Conservation (phyloP, 2,797 vertebrate genomes). For the Lagodon rhomboides region DNA sequence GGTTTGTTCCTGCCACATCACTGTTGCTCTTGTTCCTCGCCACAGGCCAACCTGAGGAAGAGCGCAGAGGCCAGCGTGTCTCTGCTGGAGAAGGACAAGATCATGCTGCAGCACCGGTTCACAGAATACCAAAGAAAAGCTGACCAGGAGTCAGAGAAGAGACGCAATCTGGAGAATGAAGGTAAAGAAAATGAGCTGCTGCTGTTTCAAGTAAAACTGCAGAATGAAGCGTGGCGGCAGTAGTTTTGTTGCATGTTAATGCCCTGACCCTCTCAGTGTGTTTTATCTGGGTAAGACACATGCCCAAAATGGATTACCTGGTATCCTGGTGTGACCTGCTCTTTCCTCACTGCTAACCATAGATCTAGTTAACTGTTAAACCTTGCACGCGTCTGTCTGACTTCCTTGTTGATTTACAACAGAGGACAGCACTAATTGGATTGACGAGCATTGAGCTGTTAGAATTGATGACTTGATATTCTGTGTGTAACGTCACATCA, state of each 20-base stretch:
- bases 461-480: background rate
- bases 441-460: constrained; percentile 18
- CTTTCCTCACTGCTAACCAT: constrained; percentile 10
- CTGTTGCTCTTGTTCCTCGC: constrained; percentile 41
- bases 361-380: constrained; percentile 6
- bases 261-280: background rate
- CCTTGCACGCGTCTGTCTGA: background rate
- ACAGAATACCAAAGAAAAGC: constrained; percentile 97
- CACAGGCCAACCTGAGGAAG: constrained; percentile 89
- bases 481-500: background rate
- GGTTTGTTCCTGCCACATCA: constrained; percentile 34
- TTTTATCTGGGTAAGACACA: constrained; percentile 32
- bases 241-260: constrained; percentile 21
- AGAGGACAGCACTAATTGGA: constrained; percentile 37
- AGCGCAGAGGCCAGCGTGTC: constrained; percentile 90
- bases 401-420: constrained; percentile 6
- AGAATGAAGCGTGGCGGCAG: background rate
- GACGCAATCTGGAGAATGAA: constrained; percentile 97
- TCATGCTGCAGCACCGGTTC: constrained; percentile 93
- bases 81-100: constrained; percentile 97
- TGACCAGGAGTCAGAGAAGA: constrained; percentile 96
- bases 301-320: constrained; percentile 28
- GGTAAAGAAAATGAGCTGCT: constrained; percentile 82
- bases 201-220: constrained; percentile 34
- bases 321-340: constrained; percentile 18